phyloP scores from a whole-genome alignment of 1,140 invertebrate genomes.

The Brachionus manjavacas region DNA sequence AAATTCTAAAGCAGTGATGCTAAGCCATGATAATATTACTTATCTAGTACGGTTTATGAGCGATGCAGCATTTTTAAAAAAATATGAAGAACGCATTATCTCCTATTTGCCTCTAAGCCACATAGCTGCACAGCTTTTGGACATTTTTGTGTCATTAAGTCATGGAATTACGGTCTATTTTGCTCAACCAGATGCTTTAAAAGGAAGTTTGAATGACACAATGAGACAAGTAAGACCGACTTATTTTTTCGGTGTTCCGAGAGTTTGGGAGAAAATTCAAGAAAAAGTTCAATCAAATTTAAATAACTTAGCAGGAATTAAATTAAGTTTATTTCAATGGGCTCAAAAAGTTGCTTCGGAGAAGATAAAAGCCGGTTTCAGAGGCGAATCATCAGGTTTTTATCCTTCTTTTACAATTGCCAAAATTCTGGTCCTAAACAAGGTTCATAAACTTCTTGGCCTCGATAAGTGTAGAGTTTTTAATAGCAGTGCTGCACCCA shows the following conservation, averaged over 20 bases:
- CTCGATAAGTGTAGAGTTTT: slow-evolving; percentile 67
- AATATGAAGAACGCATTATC: slow-evolving; percentile 64
- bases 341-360: neutral
- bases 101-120: slow-evolving; percentile 82
- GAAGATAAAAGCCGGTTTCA: neutral
- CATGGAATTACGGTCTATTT: slow-evolving; percentile 68
- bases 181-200: slow-evolving; percentile 73
- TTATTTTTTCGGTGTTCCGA: slow-evolving; percentile 75
- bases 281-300: slow-evolving; percentile 70
- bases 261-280: slow-evolving; percentile 87
- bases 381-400: neutral
- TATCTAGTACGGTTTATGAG: slow-evolving; percentile 4
- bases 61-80: slow-evolving; percentile 43
- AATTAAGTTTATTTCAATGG: slow-evolving; percentile 34
- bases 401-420: slow-evolving; percentile 63
- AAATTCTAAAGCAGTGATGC: slow-evolving; percentile 85
- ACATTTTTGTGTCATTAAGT: slow-evolving; percentile 67
- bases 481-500: slow-evolving; percentile 74
- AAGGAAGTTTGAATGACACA: slow-evolving; percentile 62
- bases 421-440: slow-evolving; percentile 69
- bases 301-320: neutral
- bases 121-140: slow-evolving; percentile 77
- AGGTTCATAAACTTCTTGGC: slow-evolving; percentile 70
- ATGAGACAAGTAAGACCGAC: slow-evolving; percentile 71
- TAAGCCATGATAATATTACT: slow-evolving; percentile 76